Percentiles rank a stretch among this genome's conserved stretches.
Evolutionary conservation across 2,888 invertebrate species (phyloP).

Genomic region (Stenolophus ochropezus): DNA sequence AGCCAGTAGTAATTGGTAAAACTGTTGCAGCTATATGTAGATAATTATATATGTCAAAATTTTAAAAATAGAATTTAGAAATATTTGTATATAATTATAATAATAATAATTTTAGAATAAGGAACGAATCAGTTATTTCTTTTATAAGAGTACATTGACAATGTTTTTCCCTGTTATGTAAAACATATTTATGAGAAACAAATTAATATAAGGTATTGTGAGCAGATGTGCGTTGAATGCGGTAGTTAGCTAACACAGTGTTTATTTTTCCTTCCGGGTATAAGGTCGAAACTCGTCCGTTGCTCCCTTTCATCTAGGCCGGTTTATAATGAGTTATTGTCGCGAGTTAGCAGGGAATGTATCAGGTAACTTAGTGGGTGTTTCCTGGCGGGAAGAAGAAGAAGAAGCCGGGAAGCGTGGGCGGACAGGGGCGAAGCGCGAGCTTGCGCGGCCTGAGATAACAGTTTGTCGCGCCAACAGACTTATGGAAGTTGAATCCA

Average conservation of each 20-base stretch:
- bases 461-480: constrained; percentile 36
- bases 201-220: no score
- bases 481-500: constrained; percentile 8
- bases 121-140: no score
- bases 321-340: constrained; percentile 45
- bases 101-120: no score
- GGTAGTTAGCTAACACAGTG: not conserved
- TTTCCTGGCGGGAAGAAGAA: constrained; percentile 23
- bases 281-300: not conserved
- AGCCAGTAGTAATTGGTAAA: no score
- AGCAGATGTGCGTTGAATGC: not conserved
- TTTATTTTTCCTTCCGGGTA: not conserved
- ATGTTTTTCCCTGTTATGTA: no score
- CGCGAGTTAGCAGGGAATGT: constrained; percentile 28
- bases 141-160: no score
- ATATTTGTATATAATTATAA: no score
- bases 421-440: not conserved
- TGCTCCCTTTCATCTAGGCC: not conserved
- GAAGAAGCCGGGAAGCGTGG: constrained; percentile 18
- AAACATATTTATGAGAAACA: no score
- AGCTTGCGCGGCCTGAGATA: constrained; percentile 13
- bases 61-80: no score
- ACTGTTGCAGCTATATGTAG: no score
- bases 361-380: constrained; percentile 46
- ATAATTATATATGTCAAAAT: no score